Evolutionary conservation across 2,888 invertebrate species (phyloP).

Genomic region (Boloria selene): DNA sequence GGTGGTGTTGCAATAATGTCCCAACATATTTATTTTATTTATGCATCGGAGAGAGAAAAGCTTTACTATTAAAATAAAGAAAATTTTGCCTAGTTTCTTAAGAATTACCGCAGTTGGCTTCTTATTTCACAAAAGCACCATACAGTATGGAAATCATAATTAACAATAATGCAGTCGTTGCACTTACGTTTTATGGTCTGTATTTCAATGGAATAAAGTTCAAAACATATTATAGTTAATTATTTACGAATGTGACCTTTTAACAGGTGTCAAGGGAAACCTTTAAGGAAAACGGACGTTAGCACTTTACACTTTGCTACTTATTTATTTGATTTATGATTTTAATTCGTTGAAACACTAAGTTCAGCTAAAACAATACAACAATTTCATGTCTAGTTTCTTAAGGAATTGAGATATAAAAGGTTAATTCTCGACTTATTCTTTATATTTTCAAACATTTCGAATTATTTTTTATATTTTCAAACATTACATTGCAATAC

Average conservation of each 20-base stretch:
- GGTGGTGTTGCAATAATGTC: no score
- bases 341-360: constrained; percentile 28
- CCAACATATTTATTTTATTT: no score
- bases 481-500: no score
- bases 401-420: background rate
- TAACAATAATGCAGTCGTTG: background rate
- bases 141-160: constrained; percentile 20
- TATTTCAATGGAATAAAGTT: constrained; percentile 9
- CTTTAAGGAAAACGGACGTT: constrained; percentile 28
- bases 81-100: no score
- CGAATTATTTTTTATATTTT: no score
- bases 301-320: constrained; percentile 32
- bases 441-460: no score
- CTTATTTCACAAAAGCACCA: constrained; percentile 10
- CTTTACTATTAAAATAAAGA: no score
- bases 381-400: background rate
- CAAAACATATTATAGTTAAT: constrained; percentile 10
- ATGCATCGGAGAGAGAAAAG: no score
- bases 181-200: background rate
- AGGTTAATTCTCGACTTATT: no score
- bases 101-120: background rate
- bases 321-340: constrained; percentile 35
- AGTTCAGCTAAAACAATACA: constrained; percentile 15
- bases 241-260: constrained; percentile 19
- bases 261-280: constrained; percentile 33